These are phyloP conservation scores for Noctua janthina DNA, from an alignment of 2,888 invertebrate species.

Conservation along the genomic window DNA sequence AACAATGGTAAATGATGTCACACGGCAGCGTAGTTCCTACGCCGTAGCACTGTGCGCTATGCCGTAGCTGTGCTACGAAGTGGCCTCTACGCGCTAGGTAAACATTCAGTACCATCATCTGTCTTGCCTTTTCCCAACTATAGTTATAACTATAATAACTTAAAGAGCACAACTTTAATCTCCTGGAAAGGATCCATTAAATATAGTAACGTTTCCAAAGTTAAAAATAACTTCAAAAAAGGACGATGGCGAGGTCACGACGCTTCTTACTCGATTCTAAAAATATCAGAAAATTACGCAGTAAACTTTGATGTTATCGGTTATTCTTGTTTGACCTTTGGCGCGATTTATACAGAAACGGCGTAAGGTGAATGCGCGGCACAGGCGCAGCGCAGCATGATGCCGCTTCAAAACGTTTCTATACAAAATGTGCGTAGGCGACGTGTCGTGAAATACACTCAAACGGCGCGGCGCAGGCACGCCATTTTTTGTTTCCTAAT, in stretches of 20 bases:
- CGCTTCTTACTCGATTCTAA: not conserved
- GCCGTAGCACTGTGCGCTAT: constrained; percentile 37
- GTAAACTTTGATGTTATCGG: not conserved
- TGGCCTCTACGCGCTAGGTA: not conserved
- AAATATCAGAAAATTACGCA: not conserved
- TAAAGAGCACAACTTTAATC: not conserved
- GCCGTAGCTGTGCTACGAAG: constrained; percentile 36
- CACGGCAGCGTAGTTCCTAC: not conserved
- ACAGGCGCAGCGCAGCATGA: no score
- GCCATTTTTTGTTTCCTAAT: no score
- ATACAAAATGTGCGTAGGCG: no score
- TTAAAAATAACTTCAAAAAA: not conserved
- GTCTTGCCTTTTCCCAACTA: not conserved
- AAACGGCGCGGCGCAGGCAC: no score
- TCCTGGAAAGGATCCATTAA: not conserved
- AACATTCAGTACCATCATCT: not conserved
- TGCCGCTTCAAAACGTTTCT: no score
- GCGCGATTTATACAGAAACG: no score
- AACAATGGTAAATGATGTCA: not conserved
- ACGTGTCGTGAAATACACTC: no score
- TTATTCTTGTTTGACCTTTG: not conserved
- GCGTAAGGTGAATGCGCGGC: no score
- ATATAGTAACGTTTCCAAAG: not conserved
- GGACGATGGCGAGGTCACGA: not conserved
- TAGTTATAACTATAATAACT: not conserved